Percentiles rank a stretch among this genome's conserved stretches.
Evolutionary conservation across 2,113 vertebrate species (phyloP).

Genomic region (Psephotus haematonotus): DNA sequence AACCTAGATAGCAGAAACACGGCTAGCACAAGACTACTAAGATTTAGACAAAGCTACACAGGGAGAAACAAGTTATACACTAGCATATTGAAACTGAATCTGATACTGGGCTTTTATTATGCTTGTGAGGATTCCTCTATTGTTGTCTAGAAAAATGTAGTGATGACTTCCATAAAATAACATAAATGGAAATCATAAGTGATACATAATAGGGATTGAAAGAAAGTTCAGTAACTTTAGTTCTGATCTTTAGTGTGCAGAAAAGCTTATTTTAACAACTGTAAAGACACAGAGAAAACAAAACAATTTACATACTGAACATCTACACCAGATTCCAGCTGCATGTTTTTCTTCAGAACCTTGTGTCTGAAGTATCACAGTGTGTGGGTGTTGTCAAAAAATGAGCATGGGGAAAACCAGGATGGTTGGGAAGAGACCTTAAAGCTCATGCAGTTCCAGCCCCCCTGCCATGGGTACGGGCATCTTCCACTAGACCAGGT

Average conservation of each 20-base stretch:
- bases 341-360: background rate
- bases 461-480: background rate
- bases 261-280: background rate
- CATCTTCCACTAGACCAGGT: background rate
- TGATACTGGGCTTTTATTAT: rapidly evolving
- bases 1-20: background rate
- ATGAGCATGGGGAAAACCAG: background rate
- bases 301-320: background rate
- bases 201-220: background rate
- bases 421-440: background rate
- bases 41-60: background rate
- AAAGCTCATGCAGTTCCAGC: background rate
- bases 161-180: background rate
- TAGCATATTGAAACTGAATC: background rate
- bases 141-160: background rate
- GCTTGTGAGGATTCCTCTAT: background rate
- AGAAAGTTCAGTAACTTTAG: background rate
- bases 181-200: background rate
- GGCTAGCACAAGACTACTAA: background rate
- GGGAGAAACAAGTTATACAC: background rate
- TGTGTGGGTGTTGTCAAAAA: background rate
- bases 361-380: background rate
- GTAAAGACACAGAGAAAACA: background rate
- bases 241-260: background rate
- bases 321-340: background rate